Evolutionary conservation across 2,113 vertebrate species (phyloP).

Genomic region (Pelmatolapia mariae): DNA sequence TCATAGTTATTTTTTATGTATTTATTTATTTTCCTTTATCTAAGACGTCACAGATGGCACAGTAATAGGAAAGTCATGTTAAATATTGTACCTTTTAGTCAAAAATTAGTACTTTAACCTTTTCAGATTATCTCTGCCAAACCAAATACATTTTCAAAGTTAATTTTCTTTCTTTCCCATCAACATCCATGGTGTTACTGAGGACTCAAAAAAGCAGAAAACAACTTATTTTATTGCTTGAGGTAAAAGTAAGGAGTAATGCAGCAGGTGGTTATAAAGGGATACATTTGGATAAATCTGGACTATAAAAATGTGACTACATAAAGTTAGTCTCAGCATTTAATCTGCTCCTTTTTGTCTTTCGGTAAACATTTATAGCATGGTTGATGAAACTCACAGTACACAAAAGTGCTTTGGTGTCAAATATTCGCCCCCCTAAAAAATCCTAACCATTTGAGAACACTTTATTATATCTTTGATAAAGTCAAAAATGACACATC

Average conservation of each 20-base stretch:
- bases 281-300: neutral
- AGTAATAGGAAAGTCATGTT: neutral
- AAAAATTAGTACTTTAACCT: neutral
- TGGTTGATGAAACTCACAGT: neutral
- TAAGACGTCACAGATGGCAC: neutral
- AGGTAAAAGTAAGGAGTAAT: neutral
- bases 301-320: neutral
- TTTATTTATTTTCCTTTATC: neutral
- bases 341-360: too few relatives aligned
- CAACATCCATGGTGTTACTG: neutral
- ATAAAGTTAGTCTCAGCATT: neutral
- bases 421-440: neutral
- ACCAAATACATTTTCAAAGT: neutral
- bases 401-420: neutral
- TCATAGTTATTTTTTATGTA: neutral
- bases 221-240: neutral
- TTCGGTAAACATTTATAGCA: neutral
- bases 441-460: neutral
- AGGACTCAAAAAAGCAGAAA: neutral
- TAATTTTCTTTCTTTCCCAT: neutral
- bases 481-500: neutral
- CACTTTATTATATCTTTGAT: neutral
- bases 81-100: neutral
- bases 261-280: neutral
- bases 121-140: neutral